These are phyloP conservation scores for Psococerastis gibbosa DNA, from an alignment of 2,888 invertebrate genomes.

Conservation along the genomic window DNA sequence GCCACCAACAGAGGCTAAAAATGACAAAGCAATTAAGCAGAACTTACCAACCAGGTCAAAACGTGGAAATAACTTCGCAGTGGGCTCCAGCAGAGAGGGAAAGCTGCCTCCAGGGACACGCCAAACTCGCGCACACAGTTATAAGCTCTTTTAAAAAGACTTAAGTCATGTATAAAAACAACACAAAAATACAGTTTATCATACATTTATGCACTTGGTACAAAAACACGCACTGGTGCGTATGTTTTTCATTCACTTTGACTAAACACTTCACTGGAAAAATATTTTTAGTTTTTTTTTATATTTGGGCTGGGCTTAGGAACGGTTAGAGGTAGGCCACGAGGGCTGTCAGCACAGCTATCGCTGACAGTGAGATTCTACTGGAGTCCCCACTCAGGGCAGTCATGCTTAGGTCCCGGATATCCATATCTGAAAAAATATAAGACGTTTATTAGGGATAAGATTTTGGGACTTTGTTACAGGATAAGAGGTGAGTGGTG, in stretches of 20 bases:
- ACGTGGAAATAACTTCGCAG: too few relatives aligned
- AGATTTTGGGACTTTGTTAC: too few relatives aligned
- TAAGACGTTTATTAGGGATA: slow-evolving; percentile 10
- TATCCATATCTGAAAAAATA: slow-evolving; percentile 18
- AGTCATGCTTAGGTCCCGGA: slow-evolving; percentile 19
- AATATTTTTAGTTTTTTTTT: background rate
- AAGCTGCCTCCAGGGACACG: too few relatives aligned
- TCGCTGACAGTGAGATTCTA: background rate
- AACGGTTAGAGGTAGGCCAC: background rate
- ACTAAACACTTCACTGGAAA: background rate
- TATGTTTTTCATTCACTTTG: background rate
- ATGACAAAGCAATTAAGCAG: too few relatives aligned
- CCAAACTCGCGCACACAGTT: background rate
- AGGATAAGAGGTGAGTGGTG: too few relatives aligned
- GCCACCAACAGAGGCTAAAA: too few relatives aligned
- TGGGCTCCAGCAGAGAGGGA: too few relatives aligned
- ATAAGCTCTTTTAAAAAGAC: background rate
- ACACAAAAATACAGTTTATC: slow-evolving; percentile 8
- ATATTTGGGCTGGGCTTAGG: background rate
- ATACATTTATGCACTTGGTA: slow-evolving; percentile 2
- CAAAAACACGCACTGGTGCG: background rate
- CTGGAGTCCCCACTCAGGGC: slow-evolving; percentile 9
- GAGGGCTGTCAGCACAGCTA: background rate
- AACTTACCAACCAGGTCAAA: too few relatives aligned
- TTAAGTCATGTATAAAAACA: slow-evolving; percentile 2